Evolutionary conservation across 2,797 vertebrate species (phyloP).

Genomic region (Phoxinus dragarum): DNA sequence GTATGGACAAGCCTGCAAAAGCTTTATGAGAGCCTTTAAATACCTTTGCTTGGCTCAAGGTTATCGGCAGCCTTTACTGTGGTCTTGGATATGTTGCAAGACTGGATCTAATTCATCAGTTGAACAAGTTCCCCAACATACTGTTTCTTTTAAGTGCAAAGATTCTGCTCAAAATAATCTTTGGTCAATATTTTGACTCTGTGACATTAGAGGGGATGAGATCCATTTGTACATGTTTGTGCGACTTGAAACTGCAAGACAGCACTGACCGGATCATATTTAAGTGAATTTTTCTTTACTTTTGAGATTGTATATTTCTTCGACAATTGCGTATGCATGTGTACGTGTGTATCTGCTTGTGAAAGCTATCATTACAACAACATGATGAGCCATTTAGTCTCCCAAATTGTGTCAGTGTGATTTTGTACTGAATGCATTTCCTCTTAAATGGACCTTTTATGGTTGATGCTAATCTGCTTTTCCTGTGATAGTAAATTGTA

Average conservation of each 20-base stretch:
- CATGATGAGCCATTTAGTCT: background rate
- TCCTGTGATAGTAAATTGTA: conserved; percentile 16
- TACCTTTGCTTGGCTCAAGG: conserved; percentile 9
- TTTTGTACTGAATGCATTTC: conserved; percentile 9
- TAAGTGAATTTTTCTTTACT: background rate
- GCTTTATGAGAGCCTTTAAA: conserved; percentile 28
- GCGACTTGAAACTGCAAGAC: background rate
- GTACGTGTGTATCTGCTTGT: background rate
- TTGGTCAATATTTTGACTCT: background rate
- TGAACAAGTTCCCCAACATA: conserved; percentile 6
- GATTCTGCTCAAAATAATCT: conserved; percentile 4
- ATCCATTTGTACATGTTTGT: background rate
- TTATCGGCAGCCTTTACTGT: conserved; percentile 1
- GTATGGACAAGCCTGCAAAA: conserved; percentile 14
- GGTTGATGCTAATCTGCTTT: background rate
- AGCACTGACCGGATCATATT: background rate
- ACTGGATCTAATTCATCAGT: conserved; percentile 11
- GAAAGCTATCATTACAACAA: background rate
- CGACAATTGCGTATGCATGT: background rate
- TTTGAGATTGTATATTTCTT: background rate
- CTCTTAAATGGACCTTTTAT: conserved; percentile 9
- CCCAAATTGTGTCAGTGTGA: background rate
- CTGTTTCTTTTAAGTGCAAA: background rate
- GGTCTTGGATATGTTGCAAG: conserved; percentile 37
- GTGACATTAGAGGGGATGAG: background rate